phyloP scores from a whole-genome alignment of 2,797 vertebrate species.

The Merluccius polli region DNA sequence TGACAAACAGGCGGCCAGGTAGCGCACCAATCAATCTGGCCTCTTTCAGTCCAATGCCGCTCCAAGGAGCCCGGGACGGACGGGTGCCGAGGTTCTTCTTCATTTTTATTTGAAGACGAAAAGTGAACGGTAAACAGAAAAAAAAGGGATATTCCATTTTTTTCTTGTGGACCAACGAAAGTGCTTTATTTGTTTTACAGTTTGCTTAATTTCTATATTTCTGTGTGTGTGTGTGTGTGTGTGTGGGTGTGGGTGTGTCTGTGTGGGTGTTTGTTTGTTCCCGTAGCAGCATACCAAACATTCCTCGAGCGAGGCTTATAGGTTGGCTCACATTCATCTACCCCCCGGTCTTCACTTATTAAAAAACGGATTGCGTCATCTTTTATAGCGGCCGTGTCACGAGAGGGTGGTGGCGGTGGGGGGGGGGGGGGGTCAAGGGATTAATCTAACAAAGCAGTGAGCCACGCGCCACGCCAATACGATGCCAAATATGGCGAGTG shows the following conservation, averaged over 20 bases:
- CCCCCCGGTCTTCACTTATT: too few species aligned
- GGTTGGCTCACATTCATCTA: too few species aligned
- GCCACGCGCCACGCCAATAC: too few species aligned
- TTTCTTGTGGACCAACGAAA: neutral
- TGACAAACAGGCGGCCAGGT: constrained; percentile 65
- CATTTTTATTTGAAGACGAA: too few species aligned
- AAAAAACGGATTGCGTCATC: too few species aligned
- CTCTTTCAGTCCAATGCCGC: constrained; percentile 63
- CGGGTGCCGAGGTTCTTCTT: constrained; percentile 14
- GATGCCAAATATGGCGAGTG: neutral
- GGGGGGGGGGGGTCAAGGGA: too few species aligned
- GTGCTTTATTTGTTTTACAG: neutral
- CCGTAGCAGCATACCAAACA: neutral
- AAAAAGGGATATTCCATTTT: neutral
- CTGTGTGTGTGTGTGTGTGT: neutral
- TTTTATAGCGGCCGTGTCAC: neutral
- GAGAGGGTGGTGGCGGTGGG: too few species aligned
- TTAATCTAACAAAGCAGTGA: too few species aligned
- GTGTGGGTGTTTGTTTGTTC: neutral
- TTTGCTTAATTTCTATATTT: neutral
- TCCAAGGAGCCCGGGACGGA: constrained; percentile 66
- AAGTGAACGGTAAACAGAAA: neutral
- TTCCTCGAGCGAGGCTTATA: too few species aligned
- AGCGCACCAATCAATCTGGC: constrained; percentile 66
- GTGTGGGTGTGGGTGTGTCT: too few species aligned